Base-by-base conservation (phyloP, 2,113 vertebrate species). In the Muntiacus muntjak region DNA sequence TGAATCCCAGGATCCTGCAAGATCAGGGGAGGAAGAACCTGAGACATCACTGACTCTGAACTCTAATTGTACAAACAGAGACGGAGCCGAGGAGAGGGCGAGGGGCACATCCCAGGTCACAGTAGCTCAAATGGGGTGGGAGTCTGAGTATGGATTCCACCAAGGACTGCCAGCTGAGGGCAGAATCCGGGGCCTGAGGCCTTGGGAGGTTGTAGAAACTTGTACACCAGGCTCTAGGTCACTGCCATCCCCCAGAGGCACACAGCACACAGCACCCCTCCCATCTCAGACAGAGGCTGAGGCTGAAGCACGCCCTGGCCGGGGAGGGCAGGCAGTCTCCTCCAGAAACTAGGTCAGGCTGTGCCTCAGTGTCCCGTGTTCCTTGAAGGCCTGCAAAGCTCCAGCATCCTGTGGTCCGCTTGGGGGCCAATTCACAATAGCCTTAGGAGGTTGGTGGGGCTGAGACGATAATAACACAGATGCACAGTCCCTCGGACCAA, bases 1-100 rank as follows among this genome's bases (percentile, higher is more conserved):
- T 78, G 23, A 71, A 79, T 96, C 84, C 96, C 25, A 87, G 87
- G 92, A 95, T 92, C 43, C 83, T 96, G 36, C 93, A 45, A 47
- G 54, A 79, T 50, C 12, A 10, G 33, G 74, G 50, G 97, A 87
- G 54, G 83, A 64, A 94, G 7, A 50, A 52, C 47, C 36, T 43
- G 62, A 60, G 36, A 71, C 15, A 36, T 78, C 36, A 60, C n/a
- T 12, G 79, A 81, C 23, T 89, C 71, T 94, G 91, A 60, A 10
- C 23, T 25, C 87, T 83, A 28, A 40, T 55, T 81, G 40, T 19
- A 57, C 50, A 84, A 16, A 76, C 55, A 76, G 21, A 40, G 95
- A 81, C 11, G 19, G 54, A 89, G 45, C 33, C 23, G 52, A 67
- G 55, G 28, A 88, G 52, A 87, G 21, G 40, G 47, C 54, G 50